These are phyloP conservation scores for Aegotheles bennettii DNA, from an alignment of 2,113 vertebrate genomes.

Conservation along the genomic window DNA sequence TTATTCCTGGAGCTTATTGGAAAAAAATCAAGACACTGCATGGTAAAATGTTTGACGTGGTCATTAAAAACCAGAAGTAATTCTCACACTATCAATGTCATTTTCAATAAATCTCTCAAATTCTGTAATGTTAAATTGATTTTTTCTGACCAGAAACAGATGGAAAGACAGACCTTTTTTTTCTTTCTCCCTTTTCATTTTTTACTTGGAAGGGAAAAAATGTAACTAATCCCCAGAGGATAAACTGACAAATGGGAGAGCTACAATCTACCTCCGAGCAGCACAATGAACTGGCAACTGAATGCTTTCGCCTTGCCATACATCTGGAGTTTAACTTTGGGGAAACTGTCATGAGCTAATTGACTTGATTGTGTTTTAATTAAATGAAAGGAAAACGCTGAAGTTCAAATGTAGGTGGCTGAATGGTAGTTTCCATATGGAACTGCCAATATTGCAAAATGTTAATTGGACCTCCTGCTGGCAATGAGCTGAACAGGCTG, in stretches of 20 bases:
- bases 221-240: not conserved
- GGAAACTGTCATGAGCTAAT: conserved; percentile 38
- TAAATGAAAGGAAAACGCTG: conserved; percentile 47
- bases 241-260: conserved; percentile 20
- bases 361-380: conserved; percentile 47
- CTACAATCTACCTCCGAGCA: not conserved
- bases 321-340: conserved; percentile 22
- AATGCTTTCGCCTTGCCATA: conserved; percentile 2
- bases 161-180: not conserved
- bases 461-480: conserved; percentile 51
- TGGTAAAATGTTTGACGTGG: not conserved
- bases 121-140: not conserved
- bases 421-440: conserved; percentile 51
- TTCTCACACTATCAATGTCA: not conserved
- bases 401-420: conserved; percentile 27
- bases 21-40: not conserved
- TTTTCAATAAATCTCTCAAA: not conserved
- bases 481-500: conserved; percentile 15
- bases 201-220: not conserved
- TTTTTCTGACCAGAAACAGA: conserved; percentile 3
- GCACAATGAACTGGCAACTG: conserved; percentile 4
- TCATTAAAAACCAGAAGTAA: conserved; percentile 18
- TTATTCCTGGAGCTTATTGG: not conserved
- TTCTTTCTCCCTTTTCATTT: not conserved
- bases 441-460: conserved; percentile 45